Evolutionary conservation across 2,888 invertebrate genomes (phyloP), one percentile per base, ranked within the genome.

Genomic region (Macrophya alboannulata): DNA sequence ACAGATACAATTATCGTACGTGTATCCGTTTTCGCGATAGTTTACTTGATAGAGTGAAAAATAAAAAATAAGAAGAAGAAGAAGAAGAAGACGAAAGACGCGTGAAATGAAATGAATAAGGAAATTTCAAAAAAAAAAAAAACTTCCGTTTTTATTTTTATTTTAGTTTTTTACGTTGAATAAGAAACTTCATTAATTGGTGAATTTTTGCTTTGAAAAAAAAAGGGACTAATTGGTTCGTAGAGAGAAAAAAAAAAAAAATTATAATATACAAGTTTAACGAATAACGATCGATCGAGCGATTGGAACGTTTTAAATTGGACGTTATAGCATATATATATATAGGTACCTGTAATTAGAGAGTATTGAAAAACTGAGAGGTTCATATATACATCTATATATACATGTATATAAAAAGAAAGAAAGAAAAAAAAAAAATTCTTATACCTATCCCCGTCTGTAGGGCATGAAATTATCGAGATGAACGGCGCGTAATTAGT

Each of bases 281-380:
- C 21, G 45, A 45, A 74, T 43, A 74, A 45, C 40, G 45, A 74
- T 74, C 72, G 43, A 43, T 43, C 45, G 72, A 45, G 21, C 25
- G 72, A 45, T 43, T 45, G 72, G 21, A 12, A n/a, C 43, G 43
- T 43, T 45, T 45, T 45, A 74, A 45, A 74, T 45, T 74, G 72
- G 43, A n/a, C 21, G 45, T 45, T 74, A 45, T 21, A 43, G 43
- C n/a, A 71, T 9, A 55, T 74, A 45, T 43, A 71, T 9, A 55
- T 74, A 45, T 25, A 74, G 40, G 45, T 0, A 51, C 51, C 51
- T 77, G 51, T 77, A 77, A 77, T 77, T 77, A 77, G 48, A 51
- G 51, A 77, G 51, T 37, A 77, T 77, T 77, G 76, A 51, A 77
- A 51, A 77, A 77, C 76, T 48, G 51, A 45, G n/a, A 43, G 45